Percentiles rank a stretch among this genome's conserved stretches.
Evolutionary conservation across 1,140 invertebrate genomes (phyloP).

Genomic region (Eumaeus atala): DNA sequence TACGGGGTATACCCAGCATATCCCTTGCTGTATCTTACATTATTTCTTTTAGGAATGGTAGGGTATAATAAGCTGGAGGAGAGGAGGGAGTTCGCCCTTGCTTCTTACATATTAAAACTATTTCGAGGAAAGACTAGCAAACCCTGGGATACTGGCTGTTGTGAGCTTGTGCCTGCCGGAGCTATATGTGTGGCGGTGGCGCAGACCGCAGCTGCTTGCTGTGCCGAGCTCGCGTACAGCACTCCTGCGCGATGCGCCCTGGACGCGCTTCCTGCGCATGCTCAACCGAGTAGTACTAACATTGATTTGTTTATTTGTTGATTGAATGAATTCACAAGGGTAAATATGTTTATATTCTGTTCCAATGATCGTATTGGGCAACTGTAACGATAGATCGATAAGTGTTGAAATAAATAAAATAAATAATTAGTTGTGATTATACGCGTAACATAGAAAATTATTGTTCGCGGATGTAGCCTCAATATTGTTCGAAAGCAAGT

Average conservation of each 20-base stretch:
- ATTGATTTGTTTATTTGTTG: too few species aligned
- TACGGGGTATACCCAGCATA: slow-evolving; percentile 24
- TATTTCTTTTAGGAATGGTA: slow-evolving; percentile 27
- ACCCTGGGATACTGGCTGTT: background rate
- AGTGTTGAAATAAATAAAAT: too few species aligned
- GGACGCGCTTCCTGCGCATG: background rate
- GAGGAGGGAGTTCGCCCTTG: background rate
- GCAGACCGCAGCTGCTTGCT: background rate
- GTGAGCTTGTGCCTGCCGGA: background rate
- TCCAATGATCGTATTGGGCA: too few species aligned
- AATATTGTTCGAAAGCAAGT: too few species aligned
- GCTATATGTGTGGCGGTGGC: background rate
- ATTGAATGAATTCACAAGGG: too few species aligned
- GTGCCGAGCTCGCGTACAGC: background rate
- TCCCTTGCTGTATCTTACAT: slow-evolving; percentile 22
- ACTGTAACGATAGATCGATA: too few species aligned
- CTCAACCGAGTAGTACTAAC: slow-evolving; percentile 3
- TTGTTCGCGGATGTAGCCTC: too few species aligned
- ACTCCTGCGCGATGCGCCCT: background rate
- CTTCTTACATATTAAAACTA: background rate
- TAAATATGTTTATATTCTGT: too few species aligned
- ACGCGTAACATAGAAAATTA: too few species aligned
- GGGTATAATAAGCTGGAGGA: slow-evolving; percentile 20
- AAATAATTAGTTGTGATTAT: too few species aligned
- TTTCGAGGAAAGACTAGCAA: background rate